Base-by-base conservation (phyloP, 2,797 vertebrate genomes). In the Smutsia temminckii region DNA sequence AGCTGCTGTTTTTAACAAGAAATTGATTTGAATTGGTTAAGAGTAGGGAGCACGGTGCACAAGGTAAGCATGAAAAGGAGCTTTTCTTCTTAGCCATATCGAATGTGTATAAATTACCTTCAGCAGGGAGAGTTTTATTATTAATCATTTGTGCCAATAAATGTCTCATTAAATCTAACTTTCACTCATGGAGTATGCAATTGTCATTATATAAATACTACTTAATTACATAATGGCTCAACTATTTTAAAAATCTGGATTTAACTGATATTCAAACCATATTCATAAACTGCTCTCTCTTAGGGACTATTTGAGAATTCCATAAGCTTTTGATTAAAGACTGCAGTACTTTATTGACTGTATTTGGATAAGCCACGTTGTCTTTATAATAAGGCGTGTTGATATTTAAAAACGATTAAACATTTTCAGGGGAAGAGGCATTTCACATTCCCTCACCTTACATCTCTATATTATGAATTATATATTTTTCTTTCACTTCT, bases 381-480 rank as follows among this genome's bases (percentile, higher is more conserved):
- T 95, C 94, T 57, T 89, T 92, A 77, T 89, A 97, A 77, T 81
- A 79, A 97, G 91, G 75, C 64, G 0, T 92, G 85, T 81, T 94
- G 96, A 77, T 89, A 95, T 95, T 95, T 96, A 97, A 98, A 95
- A 96, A 94, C 86, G 94, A 96, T 97, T 97, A 97, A 96, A 97
- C 85, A 83, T 93, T 95, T 97, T 83, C 71, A 91, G 95, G 84
- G 63, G 40, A 95, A 91, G 94, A 91, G 16, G 55, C 51, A 66
- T 57, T 96, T 96, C 69, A 75, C 68, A 49, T 78, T 91, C 96
- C 3, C 18, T 32, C n/a, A 71, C 89, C 83, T 95, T 94, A 92
- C 87, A 93, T 86, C 86, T 96, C 94, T 21, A 21, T 71, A 78
- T 87, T 91, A 97, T 86, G 95, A 93, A 78, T 89, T 96, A 95